Conservation (phyloP, 1,140 invertebrate species). For the Sogatella furcifera region DNA sequence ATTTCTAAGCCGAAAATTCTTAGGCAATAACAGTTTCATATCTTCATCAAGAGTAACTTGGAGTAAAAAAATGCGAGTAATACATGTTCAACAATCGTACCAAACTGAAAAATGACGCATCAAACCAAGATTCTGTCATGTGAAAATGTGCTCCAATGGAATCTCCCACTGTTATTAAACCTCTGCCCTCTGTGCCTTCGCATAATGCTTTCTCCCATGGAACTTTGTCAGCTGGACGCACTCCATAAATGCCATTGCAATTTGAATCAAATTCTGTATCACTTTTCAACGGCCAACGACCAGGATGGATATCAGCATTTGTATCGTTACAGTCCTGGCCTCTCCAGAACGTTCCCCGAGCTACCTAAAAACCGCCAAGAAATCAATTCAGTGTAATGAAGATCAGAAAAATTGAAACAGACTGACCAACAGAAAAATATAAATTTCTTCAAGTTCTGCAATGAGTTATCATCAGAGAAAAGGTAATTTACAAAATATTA, state of each 20-base stretch:
- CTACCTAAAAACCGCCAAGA: not conserved
- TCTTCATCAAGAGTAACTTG: no score
- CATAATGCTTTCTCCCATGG: conserved; percentile 37
- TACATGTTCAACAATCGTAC: conserved; percentile 20
- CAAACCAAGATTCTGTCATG: conserved; percentile 37
- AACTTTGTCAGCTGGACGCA: conserved; percentile 20
- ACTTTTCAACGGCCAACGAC: conserved; percentile 26
- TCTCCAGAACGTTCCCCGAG: conserved; percentile 36
- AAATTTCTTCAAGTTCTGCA: no score
- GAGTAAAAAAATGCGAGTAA: no score
- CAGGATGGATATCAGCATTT: conserved; percentile 32
- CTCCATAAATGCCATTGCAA: conserved; percentile 41
- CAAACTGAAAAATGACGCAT: conserved; percentile 28
- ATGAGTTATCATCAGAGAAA: no score
- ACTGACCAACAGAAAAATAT: no score
- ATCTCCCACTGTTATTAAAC: conserved; percentile 40
- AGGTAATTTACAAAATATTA: no score
- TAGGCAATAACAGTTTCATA: no score
- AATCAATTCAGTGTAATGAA: no score
- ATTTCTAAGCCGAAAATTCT: no score
- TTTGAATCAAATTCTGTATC: conserved; percentile 35
- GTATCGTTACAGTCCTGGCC: conserved; percentile 39
- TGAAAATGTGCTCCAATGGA: conserved; percentile 43
- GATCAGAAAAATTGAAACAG: no score
- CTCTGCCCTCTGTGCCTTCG: conserved; percentile 27